phyloP scores from a whole-genome alignment of 2,888 invertebrate species.

The Callyntrura sp. region DNA sequence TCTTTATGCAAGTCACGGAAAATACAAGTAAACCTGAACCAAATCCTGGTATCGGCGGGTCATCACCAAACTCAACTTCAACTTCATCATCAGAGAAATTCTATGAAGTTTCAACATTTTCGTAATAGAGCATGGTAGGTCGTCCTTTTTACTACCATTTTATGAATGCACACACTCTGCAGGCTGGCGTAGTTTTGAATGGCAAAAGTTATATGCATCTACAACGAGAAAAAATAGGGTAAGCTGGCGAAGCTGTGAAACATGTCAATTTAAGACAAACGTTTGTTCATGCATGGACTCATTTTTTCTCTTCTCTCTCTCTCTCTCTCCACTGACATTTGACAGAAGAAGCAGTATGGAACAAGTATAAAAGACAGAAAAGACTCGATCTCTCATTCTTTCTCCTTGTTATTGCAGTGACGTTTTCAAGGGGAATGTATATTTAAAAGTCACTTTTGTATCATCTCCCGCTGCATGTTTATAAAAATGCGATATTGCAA shows the following conservation, averaged over 20 bases:
- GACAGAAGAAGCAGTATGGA: slow-evolving; percentile 5
- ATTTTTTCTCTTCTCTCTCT: slow-evolving; percentile 23
- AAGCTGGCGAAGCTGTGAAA: not conserved
- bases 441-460: not conserved
- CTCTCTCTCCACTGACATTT: slow-evolving; percentile 23
- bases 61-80: slow-evolving; percentile 3
- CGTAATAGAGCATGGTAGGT: not conserved
- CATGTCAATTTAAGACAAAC: slow-evolving; percentile 59
- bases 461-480: not conserved
- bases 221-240: not conserved
- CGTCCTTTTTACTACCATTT: not conserved
- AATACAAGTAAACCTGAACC: not conserved
- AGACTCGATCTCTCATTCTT: slow-evolving; percentile 35
- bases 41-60: slow-evolving; percentile 23
- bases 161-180: not conserved
- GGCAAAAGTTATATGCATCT: slow-evolving; percentile 41
- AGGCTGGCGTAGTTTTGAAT: not conserved
- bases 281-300: slow-evolving; percentile 44
- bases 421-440: not conserved
- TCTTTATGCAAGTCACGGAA: not conserved
- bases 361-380: not conserved
- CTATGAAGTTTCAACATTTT: no score
- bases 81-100: not conserved
- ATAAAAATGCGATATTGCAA: not conserved
- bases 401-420: slow-evolving; percentile 35